Base-by-base conservation (phyloP, 1,140 invertebrate genomes). In the Platyura marginata region DNA sequence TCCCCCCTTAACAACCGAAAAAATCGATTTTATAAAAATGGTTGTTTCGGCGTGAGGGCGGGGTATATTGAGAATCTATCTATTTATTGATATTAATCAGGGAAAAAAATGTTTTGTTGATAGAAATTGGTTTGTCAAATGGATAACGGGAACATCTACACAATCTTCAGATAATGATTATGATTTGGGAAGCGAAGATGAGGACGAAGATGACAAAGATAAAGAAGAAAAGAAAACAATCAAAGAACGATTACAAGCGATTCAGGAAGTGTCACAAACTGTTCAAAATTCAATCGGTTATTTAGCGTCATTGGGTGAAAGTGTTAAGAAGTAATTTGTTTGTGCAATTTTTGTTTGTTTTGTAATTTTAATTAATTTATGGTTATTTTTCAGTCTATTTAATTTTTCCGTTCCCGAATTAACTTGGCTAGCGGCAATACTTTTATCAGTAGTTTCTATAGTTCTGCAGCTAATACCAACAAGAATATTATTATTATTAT, bases 341-440 rank as follows among this genome's bases (percentile, higher is more conserved):
- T 38, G n/a, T 15, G 25, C 25, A 35, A 35, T 16, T 16, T 3
- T 4, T 37, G 11, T 37, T 20, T 6, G 4, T 16, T 9, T 37
- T 37, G 16, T 37, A 8, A 37, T 37, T 37, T 37, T 19, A 19
- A 10, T 35, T 29, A 29, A 33, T 36, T 48, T 43, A 46, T 43
- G 47, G 46, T 51, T 47, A 53, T 50, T 49, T 74, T 74, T 43
- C 65, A 92, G 86, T 63, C 82, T 91, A 43, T 91, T 97, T 66
- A 95, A 96, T 59, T 98, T 97, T 65, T 91, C 90, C 23, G 86
- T 97, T 46, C 91, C 94, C 40, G 97, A 95, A 69, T 66, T 98
- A 41, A 94, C 91, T 49, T 90, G 81, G 67, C 66, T 98, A 51
- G 88, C 91, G 15, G 81, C 97, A 44, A 61, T 87, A 9, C 64